Conservation (phyloP, 2,888 invertebrate species). For the Meteorus colon region DNA sequence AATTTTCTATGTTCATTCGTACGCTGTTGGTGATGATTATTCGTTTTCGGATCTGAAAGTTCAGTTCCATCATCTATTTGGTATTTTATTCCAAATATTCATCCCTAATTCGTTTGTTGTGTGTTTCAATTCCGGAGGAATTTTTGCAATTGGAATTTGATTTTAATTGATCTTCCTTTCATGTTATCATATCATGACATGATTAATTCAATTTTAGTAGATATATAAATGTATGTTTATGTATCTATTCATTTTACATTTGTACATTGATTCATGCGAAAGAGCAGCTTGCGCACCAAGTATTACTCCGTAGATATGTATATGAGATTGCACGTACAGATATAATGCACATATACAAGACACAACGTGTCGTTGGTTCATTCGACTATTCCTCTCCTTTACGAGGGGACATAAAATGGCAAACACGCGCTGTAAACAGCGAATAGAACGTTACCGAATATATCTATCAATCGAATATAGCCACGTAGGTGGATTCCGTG, state of each 20-base stretch:
- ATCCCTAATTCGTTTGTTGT: too few species aligned
- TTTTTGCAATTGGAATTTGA: too few species aligned
- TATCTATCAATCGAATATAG: constrained; percentile 56
- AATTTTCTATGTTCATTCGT: too few species aligned
- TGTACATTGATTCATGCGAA: neutral
- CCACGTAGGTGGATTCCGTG: constrained; percentile 37
- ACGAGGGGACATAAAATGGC: constrained; percentile 64
- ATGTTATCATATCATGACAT: neutral
- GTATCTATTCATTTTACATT: neutral
- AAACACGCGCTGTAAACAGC: constrained; percentile 62
- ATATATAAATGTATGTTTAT: constrained; percentile 1
- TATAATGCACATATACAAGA: constrained; percentile 1
- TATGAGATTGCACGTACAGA: constrained; percentile 29
- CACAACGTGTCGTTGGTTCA: constrained; percentile 46
- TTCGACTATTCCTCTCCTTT: constrained; percentile 62
- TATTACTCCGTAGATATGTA: constrained; percentile 15
- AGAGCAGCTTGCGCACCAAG: constrained; percentile 19
- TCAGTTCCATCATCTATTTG: too few species aligned
- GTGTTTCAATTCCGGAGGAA: too few species aligned
- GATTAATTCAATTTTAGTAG: neutral
- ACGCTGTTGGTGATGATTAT: too few species aligned
- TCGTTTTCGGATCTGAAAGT: too few species aligned
- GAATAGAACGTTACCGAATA: constrained; percentile 58
- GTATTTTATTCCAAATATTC: too few species aligned
- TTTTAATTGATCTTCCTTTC: too few species aligned